Conservation (phyloP, 2,113 vertebrate genomes). For the Rostratula benghalensis region DNA sequence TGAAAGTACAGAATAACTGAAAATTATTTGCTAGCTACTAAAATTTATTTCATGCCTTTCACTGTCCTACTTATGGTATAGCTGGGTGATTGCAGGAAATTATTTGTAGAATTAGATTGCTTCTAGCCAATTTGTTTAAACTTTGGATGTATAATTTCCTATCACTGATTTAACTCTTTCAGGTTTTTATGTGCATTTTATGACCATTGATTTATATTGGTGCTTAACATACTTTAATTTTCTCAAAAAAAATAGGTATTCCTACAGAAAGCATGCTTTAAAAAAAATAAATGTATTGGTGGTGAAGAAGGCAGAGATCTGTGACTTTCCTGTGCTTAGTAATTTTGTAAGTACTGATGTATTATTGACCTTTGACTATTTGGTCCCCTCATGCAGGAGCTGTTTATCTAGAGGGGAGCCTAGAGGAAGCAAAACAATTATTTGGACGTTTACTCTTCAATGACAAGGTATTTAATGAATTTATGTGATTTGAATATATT, state of each 20-base stretch:
- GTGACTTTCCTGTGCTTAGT: background rate
- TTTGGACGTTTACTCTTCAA: conserved; percentile 96
- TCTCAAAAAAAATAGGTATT: background rate
- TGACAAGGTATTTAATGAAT: conserved; percentile 79
- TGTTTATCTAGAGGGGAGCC: conserved; percentile 94
- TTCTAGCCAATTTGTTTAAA: background rate
- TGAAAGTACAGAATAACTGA: background rate
- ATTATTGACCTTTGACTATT: background rate
- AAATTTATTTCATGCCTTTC: background rate
- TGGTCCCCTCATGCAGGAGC: conserved; percentile 79
- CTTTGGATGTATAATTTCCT: background rate
- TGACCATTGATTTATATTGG: background rate
- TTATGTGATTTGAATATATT: background rate
- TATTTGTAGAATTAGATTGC: background rate
- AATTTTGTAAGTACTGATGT: conserved; percentile 34
- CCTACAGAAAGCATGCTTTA: background rate
- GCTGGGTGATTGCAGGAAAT: background rate
- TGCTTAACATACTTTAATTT: background rate
- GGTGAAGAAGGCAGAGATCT: background rate
- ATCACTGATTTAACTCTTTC: background rate
- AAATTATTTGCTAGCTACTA: background rate
- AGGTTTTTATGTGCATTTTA: background rate
- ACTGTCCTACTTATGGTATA: background rate
- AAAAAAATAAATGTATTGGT: background rate
- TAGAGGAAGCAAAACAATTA: conserved; percentile 91